Conservation (phyloP, 2,113 vertebrate genomes). For the Sylvietta virens region DNA sequence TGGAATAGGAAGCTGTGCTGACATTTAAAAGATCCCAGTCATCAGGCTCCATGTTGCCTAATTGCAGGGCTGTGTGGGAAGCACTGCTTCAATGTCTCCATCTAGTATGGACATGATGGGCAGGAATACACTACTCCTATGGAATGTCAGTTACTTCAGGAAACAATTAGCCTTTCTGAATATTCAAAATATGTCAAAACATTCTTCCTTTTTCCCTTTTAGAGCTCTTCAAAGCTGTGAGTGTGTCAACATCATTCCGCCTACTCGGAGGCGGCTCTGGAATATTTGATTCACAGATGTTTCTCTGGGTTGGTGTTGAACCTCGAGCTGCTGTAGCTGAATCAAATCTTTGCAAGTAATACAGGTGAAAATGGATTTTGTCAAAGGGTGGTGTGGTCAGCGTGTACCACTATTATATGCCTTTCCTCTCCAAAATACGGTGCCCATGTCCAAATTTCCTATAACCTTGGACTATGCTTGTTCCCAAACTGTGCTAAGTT, state of each 20-base stretch:
- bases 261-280: background rate
- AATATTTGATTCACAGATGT: background rate
- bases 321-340: background rate
- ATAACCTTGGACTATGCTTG: background rate
- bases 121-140: constrained; percentile 23
- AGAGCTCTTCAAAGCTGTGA: constrained; percentile 19
- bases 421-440: background rate
- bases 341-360: background rate
- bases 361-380: background rate
- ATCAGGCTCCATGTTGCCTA: constrained; percentile 4
- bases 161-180: constrained; percentile 60
- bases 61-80: constrained; percentile 37
- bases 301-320: background rate
- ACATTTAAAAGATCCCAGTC: constrained; percentile 2
- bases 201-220: constrained; percentile 45
- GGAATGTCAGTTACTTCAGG: constrained; percentile 60
- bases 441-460: background rate
- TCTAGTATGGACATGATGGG: constrained; percentile 38
- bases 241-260: constrained; percentile 32
- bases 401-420: background rate
- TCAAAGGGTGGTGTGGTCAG: background rate
- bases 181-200: constrained; percentile 58
- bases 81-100: background rate
- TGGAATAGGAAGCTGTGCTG: background rate
- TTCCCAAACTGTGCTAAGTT: background rate